Conservation (phyloP, 2,797 vertebrate genomes). For the Oreortyx pictus region DNA sequence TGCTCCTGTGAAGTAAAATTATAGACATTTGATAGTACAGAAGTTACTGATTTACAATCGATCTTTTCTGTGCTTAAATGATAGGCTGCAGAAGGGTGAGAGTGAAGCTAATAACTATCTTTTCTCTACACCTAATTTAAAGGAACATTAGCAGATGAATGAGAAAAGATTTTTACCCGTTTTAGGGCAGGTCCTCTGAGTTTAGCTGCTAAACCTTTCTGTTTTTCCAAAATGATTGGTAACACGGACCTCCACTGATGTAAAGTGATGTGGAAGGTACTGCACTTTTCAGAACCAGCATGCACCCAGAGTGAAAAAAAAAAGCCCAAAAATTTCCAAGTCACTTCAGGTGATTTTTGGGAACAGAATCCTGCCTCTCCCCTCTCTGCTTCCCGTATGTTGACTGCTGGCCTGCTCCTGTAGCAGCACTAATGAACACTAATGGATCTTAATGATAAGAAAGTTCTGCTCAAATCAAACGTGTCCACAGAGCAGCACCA, state of each 20-base stretch:
- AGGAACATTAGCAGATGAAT: conserved; percentile 38
- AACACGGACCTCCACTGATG: background rate
- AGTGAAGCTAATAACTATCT: conserved; percentile 37
- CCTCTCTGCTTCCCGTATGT: conserved; percentile 12
- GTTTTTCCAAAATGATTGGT: background rate
- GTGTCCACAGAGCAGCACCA: background rate
- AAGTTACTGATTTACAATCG: conserved; percentile 55
- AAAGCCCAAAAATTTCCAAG: background rate
- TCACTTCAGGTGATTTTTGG: fast-evolving
- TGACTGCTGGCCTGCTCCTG: background rate
- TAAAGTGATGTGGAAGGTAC: background rate
- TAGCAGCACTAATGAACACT: conserved; percentile 43
- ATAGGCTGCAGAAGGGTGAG: conserved; percentile 45
- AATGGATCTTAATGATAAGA: conserved; percentile 32
- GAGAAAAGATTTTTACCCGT: conserved; percentile 13
- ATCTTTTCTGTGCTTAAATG: conserved; percentile 56
- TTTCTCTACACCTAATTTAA: conserved; percentile 47
- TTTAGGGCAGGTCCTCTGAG: background rate
- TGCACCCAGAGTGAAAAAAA: background rate
- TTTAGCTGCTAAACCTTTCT: background rate
- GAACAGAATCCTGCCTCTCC: conserved; percentile 9
- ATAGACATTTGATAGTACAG: conserved; percentile 44
- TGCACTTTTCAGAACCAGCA: background rate
- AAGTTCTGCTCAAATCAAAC: conserved; percentile 46
- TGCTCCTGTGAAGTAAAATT: conserved; percentile 38